These are phyloP conservation scores for Phoeniculus purpureus DNA, from an alignment of 2,797 vertebrate genomes.

Conservation along the genomic window DNA sequence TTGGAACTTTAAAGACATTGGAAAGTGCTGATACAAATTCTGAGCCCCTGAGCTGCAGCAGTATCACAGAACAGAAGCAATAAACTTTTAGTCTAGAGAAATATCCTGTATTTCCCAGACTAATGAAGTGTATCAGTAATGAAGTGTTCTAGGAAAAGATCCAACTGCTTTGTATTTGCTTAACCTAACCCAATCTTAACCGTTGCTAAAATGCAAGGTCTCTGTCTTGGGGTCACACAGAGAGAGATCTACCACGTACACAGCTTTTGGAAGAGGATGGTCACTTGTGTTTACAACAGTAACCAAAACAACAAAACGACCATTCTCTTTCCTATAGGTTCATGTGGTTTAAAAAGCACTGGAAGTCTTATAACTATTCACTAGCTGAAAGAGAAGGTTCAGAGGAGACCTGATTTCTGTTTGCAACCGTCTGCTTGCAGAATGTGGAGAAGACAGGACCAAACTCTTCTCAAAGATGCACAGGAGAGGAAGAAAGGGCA, in stretches of 20 bases:
- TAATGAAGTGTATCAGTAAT: conserved; percentile 47
- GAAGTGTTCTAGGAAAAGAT: too few relatives aligned
- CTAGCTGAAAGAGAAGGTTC: not conserved
- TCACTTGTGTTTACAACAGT: not conserved
- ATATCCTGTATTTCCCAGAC: conserved; percentile 22
- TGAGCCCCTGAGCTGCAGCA: not conserved
- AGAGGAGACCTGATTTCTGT: not conserved
- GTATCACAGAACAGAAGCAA: conserved; percentile 30
- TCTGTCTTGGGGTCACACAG: not conserved
- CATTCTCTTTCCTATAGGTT: not conserved
- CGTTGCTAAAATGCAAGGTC: not conserved
- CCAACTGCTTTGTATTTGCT: too few relatives aligned
- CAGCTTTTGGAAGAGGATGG: not conserved
- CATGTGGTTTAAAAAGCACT: not conserved
- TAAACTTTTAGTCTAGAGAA: conserved; percentile 16
- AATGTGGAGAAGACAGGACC: not conserved
- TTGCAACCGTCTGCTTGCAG: fast-evolving
- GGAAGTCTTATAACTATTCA: not conserved
- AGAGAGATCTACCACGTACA: not conserved
- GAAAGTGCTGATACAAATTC: conserved; percentile 14
- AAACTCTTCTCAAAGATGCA: not conserved
- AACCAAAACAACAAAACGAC: not conserved
- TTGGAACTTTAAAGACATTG: conserved; percentile 40
- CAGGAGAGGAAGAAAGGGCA: not conserved
- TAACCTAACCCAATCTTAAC: not conserved